These are phyloP conservation scores for Stenotaenia linearis DNA, from an alignment of 2,888 invertebrate species.

Conservation along the genomic window DNA sequence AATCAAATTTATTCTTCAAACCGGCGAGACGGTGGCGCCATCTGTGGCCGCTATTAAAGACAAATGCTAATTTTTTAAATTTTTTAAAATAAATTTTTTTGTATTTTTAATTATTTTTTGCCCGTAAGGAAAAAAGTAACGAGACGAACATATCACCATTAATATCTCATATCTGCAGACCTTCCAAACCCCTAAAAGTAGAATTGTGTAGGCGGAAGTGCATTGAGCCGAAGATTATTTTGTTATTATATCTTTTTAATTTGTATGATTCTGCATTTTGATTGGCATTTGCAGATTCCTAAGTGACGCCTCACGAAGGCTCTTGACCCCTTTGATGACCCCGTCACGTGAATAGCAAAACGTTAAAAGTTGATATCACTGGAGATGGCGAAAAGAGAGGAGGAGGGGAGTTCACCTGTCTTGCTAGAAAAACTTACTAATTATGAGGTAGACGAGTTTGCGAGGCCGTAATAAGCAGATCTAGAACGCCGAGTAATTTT, in stretches of 20 bases:
- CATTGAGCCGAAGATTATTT: not conserved
- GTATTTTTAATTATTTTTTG: not conserved
- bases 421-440: conserved; percentile 12
- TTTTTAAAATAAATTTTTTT: too few species aligned
- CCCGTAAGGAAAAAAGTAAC: not conserved
- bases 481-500: conserved; percentile 26
- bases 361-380: not conserved
- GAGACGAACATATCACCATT: not conserved
- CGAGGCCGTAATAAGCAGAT: conserved; percentile 29
- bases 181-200: not conserved
- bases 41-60: not conserved
- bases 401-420: not conserved
- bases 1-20: not conserved
- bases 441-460: conserved; percentile 27
- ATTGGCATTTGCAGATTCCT: not conserved
- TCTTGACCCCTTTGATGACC: not conserved
- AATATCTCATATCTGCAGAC: not conserved
- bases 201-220: not conserved
- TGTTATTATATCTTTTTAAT: not conserved
- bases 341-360: not conserved
- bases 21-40: not conserved
- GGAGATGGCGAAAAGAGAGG: conserved; percentile 14
- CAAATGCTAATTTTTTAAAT: too few species aligned
- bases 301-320: not conserved
- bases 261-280: not conserved